Conservation (phyloP, 2,888 invertebrate genomes). For the Peribatodes rhomboidaria region DNA sequence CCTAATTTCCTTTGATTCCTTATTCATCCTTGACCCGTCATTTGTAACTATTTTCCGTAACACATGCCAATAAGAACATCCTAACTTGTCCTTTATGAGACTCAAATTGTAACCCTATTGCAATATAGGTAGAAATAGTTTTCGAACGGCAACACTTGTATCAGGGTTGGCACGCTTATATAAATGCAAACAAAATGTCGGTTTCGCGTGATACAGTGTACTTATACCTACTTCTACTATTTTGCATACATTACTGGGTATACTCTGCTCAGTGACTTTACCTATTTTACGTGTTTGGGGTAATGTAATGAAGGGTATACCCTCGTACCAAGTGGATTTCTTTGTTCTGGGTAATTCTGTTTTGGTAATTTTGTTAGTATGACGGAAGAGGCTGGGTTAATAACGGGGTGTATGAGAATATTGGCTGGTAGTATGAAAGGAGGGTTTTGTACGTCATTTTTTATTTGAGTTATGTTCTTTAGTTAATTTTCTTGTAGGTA, state of each 20-base stretch:
- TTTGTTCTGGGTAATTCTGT: conserved; percentile 36
- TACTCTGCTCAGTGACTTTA: conserved; percentile 60
- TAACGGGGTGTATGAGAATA: conserved; percentile 11
- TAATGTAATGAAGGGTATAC: conserved; percentile 41
- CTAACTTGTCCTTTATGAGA: conserved; percentile 20
- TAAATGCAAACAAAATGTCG: conserved; percentile 83
- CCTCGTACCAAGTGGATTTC: conserved; percentile 25
- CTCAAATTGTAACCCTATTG: conserved; percentile 53
- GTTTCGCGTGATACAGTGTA: conserved; percentile 79
- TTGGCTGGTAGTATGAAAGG: background rate
- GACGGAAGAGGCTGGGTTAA: conserved; percentile 20
- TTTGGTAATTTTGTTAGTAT: conserved; percentile 30
- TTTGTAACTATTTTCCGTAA: conserved; percentile 75
- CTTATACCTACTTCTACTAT: conserved; percentile 73
- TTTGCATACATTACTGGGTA: conserved; percentile 79
- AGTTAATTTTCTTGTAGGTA: background rate
- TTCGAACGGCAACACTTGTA: conserved; percentile 17
- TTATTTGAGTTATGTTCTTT: background rate
- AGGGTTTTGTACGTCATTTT: background rate
- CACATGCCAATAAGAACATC: conserved; percentile 47
- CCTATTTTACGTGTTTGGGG: conserved; percentile 57
- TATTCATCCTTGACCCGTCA: conserved; percentile 81
- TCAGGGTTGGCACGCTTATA: conserved; percentile 57
- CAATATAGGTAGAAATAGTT: conserved; percentile 42
- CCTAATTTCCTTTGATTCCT: conserved; percentile 70